Evolutionary conservation across 2,113 vertebrate genomes (phyloP), one percentile per base, ranked within the genome.

Genomic region (Sardina pilchardus): DNA sequence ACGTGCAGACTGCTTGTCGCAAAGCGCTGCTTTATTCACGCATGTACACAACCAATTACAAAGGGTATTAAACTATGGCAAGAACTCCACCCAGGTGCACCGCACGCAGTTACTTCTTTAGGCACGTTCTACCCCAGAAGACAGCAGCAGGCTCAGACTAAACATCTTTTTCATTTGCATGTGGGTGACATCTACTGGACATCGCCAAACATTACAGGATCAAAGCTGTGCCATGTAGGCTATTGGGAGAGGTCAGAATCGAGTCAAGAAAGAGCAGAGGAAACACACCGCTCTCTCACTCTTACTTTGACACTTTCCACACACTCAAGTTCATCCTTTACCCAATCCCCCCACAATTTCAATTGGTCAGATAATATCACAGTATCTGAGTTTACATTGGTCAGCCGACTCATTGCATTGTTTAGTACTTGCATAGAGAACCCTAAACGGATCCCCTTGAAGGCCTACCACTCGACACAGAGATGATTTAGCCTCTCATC

Each of bases 141-240:
- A 14, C 30, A 39, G 30, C 30, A 14, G 34, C 30, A 1, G 2
- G 0, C 14, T 36, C 2, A 63, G 3, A 63, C 59, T 6, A 75
- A 30, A 12, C 14, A 14, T 30, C 1, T 75, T 30, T 75, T 34
- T 1, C 71, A 26, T 36, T 34, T 36, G 10, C 71, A 78, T 17
- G 30, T 78, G 71, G 67, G 71, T 14, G 71, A 78, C 71, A 78
- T 78, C 71, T 78, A 78, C 30, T 78, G 71, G 71, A 36, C 34
- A 6, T 36, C 30, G 9, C 16, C 16, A 34, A 78, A 34, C 71
- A 78, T 78, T 39, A 78, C 71, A 78, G 53, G 17, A 50, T 3
- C 48, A 50, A 16, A 50, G 48, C 48, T 14, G 14, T 47, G 45
- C 17, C 0, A 21, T 59, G 53, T 24, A 59, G 19, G 53, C 6